Conservation (phyloP, 2,113 vertebrate species). For the Polypterus bichir region DNA sequence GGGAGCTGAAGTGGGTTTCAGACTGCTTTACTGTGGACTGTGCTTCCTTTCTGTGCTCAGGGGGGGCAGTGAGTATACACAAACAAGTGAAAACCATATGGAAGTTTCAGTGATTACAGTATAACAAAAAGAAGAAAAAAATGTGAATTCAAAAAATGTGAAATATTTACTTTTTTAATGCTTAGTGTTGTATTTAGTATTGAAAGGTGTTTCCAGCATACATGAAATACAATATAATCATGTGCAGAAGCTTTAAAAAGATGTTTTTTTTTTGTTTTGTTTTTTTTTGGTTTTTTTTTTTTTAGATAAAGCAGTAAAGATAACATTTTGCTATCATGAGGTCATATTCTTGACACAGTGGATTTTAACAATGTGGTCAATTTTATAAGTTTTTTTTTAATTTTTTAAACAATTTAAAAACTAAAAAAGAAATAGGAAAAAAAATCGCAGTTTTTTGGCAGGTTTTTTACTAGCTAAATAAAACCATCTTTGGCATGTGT, state of each 20-base stretch:
- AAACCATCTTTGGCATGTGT: too few species aligned
- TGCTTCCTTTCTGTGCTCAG: too few species aligned
- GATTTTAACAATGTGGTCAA: conserved; percentile 29
- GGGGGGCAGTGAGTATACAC: too few species aligned
- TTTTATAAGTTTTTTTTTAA: conserved; percentile 32
- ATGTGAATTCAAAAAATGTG: conserved; percentile 56
- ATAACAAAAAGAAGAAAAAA: conserved; percentile 39
- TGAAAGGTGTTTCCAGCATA: conserved; percentile 46
- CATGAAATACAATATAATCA: conserved; percentile 45
- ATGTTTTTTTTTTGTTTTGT: conserved; percentile 33
- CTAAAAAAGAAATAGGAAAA: too few species aligned
- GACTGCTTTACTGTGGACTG: too few species aligned
- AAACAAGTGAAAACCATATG: too few species aligned
- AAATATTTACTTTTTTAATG: conserved; percentile 54
- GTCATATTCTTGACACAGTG: conserved; percentile 14
- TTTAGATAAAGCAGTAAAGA: conserved; percentile 10
- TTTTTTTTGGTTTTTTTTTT: conserved; percentile 24
- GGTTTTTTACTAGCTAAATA: too few species aligned
- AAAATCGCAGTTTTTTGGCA: too few species aligned
- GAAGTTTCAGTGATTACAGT: too few species aligned
- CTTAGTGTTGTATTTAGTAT: conserved; percentile 58
- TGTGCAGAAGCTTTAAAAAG: conserved; percentile 26
- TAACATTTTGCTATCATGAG: conserved; percentile 1
- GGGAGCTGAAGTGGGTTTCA: too few species aligned
- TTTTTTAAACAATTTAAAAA: too few species aligned